These are phyloP conservation scores for Tragelaphus strepsiceros DNA, from an alignment of 2,113 vertebrate genomes.

Conservation along the genomic window DNA sequence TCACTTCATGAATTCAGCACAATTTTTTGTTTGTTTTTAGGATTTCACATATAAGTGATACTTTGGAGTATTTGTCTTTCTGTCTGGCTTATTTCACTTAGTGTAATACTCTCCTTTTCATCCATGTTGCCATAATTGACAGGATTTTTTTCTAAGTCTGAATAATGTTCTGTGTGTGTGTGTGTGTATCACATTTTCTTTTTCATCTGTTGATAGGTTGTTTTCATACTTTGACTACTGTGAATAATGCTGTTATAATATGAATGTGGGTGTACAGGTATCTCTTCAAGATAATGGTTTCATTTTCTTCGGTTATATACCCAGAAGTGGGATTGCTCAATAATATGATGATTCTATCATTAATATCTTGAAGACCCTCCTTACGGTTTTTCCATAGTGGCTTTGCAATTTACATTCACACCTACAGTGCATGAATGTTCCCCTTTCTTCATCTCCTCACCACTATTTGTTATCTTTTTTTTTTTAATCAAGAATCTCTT, in stretches of 20 bases:
- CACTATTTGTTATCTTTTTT: background rate
- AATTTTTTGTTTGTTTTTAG: background rate
- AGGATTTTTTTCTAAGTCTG: background rate
- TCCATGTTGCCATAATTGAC: background rate
- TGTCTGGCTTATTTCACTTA: background rate
- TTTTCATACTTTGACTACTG: background rate
- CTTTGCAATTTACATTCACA: background rate
- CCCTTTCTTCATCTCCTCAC: background rate
- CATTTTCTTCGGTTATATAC: background rate
- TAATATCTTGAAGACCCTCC: background rate
- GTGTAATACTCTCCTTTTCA: background rate
- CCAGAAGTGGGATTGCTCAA: background rate
- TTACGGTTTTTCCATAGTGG: background rate
- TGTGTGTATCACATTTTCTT: background rate
- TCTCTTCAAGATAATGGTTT: background rate
- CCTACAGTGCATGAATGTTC: background rate
- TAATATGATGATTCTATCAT: background rate
- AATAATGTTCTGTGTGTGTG: background rate
- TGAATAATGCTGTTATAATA: background rate
- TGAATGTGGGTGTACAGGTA: background rate
- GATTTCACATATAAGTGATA: background rate
- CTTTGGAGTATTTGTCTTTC: background rate
- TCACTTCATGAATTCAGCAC: background rate
- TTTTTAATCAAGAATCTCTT: too few relatives aligned
- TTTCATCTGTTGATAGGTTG: background rate